These are phyloP conservation scores for Elgaria multicarinata DNA, from an alignment of 2,113 vertebrate species.

Conservation along the genomic window DNA sequence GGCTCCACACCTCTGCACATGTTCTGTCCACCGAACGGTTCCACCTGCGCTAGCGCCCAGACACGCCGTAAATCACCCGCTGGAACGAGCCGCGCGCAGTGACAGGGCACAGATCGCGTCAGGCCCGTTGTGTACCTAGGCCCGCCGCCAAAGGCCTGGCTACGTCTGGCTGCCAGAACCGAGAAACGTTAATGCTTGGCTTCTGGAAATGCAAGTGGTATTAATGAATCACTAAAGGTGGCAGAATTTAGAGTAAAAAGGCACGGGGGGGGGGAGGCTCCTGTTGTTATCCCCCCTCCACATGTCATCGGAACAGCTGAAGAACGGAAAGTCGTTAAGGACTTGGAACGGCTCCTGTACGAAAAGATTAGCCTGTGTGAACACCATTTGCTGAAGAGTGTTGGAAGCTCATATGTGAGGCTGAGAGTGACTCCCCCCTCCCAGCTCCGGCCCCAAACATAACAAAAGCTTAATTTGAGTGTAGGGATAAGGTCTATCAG, in stretches of 20 bases:
- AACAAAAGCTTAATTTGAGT: neutral
- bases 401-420: neutral
- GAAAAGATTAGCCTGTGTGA: neutral
- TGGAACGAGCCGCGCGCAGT: neutral
- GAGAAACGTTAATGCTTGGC: neutral
- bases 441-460: neutral
- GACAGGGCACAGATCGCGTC: constrained; percentile 1
- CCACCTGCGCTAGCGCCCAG: neutral
- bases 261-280: too few species aligned
- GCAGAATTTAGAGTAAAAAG: neutral
- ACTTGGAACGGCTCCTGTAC: neutral
- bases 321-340: neutral
- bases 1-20: neutral
- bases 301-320: neutral
- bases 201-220: neutral
- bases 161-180: neutral
- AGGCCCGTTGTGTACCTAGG: constrained; percentile 8
- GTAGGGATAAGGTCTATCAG: neutral
- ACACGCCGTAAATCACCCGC: neutral
- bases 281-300: neutral
- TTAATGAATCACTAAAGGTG: constrained; percentile 18
- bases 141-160: neutral
- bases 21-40: neutral
- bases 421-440: neutral
- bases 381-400: neutral